Conservation (phyloP, 2,888 invertebrate species). For the Thymelicus lineola region DNA sequence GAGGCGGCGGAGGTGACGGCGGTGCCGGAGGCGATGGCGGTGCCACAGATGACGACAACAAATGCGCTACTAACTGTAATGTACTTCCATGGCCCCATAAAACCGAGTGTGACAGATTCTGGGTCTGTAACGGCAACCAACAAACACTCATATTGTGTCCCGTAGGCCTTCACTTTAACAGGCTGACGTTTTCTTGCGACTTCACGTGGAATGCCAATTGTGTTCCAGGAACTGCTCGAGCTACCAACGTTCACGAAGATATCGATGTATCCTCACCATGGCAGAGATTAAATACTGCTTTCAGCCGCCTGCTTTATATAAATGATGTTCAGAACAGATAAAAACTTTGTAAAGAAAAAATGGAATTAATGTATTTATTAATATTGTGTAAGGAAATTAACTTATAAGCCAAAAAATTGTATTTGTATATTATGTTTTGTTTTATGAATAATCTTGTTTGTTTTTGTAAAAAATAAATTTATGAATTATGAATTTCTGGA, state of each 20-base stretch:
- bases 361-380: too few species aligned
- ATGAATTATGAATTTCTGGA: too few species aligned
- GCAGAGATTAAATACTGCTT: constrained; percentile 50
- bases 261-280: constrained; percentile 63
- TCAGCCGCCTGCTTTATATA: not conserved
- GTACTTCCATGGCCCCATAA: constrained; percentile 67
- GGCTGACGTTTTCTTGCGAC: constrained; percentile 62
- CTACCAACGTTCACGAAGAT: constrained; percentile 52
- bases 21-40: constrained; percentile 7
- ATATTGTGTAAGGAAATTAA: not conserved
- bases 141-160: constrained; percentile 58
- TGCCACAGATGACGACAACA: constrained; percentile 40
- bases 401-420: not conserved
- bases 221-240: constrained; percentile 49
- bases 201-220: constrained; percentile 66
- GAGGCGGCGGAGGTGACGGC: constrained; percentile 3
- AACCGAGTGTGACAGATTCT: constrained; percentile 71
- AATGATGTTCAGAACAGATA: not conserved
- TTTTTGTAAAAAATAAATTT: too few species aligned
- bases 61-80: constrained; percentile 62
- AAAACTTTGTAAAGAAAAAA: not conserved
- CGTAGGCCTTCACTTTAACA: constrained; percentile 72
- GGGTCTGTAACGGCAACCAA: constrained; percentile 59
- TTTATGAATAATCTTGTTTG: not conserved
- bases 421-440: not conserved